Conservation (phyloP, 2,113 vertebrate genomes). For the Ceyx margarethae region DNA sequence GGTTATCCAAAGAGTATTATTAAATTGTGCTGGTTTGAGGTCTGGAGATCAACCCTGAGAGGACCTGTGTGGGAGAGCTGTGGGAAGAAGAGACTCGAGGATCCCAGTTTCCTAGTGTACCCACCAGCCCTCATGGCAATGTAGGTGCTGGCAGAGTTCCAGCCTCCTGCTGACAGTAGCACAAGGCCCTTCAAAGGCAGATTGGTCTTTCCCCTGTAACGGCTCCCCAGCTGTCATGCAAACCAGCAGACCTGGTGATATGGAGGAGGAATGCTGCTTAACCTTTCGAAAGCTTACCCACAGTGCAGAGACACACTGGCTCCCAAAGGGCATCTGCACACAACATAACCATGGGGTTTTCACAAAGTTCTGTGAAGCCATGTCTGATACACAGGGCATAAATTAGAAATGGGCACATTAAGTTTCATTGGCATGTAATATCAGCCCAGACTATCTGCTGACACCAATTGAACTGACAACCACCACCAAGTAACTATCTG, state of each 20-base stretch:
- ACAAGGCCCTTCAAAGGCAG: neutral
- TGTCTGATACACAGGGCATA: neutral
- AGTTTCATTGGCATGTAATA: neutral
- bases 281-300: neutral
- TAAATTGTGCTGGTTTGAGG: neutral
- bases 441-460: neutral
- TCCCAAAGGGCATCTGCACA: neutral
- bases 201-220: neutral
- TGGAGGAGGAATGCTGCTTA: neutral
- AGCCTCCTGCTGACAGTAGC: neutral
- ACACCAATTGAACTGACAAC: neutral
- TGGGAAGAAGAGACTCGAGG: neutral
- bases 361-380: neutral
- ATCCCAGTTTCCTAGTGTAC: neutral
- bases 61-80: neutral
- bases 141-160: neutral
- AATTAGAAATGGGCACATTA: neutral
- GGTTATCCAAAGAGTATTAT: neutral
- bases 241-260: accelerated
- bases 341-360: neutral
- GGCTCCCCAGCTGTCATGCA: neutral
- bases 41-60: neutral
- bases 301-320: neutral
- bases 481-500: neutral
- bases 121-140: accelerated